These are phyloP conservation scores for Patella caerulea DNA, from an alignment of 2,888 invertebrate genomes.

Conservation along the genomic window DNA sequence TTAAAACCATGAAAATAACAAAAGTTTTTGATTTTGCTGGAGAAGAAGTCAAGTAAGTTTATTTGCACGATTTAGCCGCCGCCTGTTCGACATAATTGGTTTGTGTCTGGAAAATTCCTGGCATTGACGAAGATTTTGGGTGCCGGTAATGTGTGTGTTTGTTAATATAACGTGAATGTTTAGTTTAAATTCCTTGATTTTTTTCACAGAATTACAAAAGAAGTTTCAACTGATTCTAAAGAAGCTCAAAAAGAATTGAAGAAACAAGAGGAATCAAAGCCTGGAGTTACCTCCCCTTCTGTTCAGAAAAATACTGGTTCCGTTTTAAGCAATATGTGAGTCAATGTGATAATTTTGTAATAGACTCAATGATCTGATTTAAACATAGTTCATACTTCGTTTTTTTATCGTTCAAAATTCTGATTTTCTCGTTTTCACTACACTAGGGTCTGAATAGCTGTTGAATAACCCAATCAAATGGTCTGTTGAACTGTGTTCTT, in stretches of 20 bases:
- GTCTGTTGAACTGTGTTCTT: no score
- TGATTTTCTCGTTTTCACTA: neutral
- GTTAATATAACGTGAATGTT: no score
- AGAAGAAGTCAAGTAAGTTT: conserved; percentile 79
- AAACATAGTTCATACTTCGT: neutral
- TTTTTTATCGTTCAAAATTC: neutral
- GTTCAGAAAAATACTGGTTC: neutral
- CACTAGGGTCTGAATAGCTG: neutral
- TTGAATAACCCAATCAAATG: no score
- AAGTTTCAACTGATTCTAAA: conserved; percentile 75
- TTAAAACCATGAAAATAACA: conserved; percentile 70
- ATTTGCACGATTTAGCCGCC: neutral
- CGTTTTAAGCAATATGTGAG: neutral
- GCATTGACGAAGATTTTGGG: no score
- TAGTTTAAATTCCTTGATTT: neutral
- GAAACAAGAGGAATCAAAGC: conserved; percentile 36
- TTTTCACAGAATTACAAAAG: conserved; percentile 76
- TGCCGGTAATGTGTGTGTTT: no score
- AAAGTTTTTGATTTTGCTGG: conserved; percentile 87
- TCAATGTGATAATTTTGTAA: neutral
- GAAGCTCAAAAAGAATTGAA: conserved; percentile 72
- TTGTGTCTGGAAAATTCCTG: no score
- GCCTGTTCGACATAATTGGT: no score
- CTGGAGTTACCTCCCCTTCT: neutral
- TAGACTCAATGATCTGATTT: conserved; percentile 1